Evolutionary conservation across 2,888 invertebrate genomes (phyloP).

Genomic region (Drosophila longiperda): DNA sequence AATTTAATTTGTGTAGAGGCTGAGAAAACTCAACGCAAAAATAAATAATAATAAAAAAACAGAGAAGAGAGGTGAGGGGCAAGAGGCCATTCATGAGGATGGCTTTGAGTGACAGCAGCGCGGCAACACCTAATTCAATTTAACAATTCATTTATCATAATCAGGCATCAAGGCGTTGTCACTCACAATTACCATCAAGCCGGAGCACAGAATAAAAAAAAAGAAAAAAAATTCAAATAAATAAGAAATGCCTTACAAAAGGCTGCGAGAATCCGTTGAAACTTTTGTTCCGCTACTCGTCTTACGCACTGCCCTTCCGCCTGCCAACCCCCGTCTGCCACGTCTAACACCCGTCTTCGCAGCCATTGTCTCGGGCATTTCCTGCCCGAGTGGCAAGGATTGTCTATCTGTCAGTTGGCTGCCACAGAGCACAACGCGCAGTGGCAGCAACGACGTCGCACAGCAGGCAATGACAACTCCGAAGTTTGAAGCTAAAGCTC

Average conservation of each 20-base stretch:
- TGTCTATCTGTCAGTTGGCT: constrained; percentile 75
- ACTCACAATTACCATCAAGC: constrained; percentile 79
- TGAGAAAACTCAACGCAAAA: constrained; percentile 41
- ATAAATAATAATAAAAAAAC: constrained; percentile 25
- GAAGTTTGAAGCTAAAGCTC: constrained; percentile 4
- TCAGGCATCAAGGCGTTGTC: constrained; percentile 80
- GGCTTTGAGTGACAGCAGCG: constrained; percentile 77
- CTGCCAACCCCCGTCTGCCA: neutral
- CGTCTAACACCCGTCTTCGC: neutral
- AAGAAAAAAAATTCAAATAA: neutral
- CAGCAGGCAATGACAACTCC: constrained; percentile 51
- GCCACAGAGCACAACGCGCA: constrained; percentile 50
- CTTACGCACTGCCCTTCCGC: constrained; percentile 49
- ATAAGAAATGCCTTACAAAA: constrained; percentile 37
- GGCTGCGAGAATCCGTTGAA: constrained; percentile 32
- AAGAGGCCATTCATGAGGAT: constrained; percentile 58
- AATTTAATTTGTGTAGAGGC: constrained; percentile 77
- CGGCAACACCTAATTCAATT: constrained; percentile 82
- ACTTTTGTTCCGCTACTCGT: constrained; percentile 66
- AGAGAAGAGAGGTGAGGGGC: constrained; percentile 4
- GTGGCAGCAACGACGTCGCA: constrained; percentile 20
- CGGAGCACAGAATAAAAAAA: constrained; percentile 1
- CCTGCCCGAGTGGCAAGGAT: constrained; percentile 57
- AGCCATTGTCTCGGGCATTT: constrained; percentile 53
- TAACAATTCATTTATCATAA: constrained; percentile 83